Evolutionary conservation across 2,797 vertebrate genomes (phyloP), one percentile per base, ranked within the genome.

Genomic region (Crax fasciolata): DNA sequence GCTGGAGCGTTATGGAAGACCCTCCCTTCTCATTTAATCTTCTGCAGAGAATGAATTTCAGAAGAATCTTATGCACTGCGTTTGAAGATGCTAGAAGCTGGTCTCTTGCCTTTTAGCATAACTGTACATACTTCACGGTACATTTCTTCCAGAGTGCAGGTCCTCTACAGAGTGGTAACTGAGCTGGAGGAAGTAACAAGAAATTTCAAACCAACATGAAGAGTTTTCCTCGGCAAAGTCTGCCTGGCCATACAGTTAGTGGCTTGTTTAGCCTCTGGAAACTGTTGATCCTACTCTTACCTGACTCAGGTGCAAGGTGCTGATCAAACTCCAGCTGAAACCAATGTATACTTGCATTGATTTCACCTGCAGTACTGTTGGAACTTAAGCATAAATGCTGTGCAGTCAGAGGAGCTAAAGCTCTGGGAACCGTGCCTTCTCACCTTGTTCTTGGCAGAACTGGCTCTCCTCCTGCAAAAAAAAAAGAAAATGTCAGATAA

Each of bases 281-380:
- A 59, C 76, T 75, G 63, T 85, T 89, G 68, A 25, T 85, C 66
- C 80, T 80, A 24, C 17, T 96, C 91, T 91, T 38, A 93, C 82
- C 90, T 88, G 92, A 91, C 68, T 86, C 94, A 93, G 93, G 94
- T 95, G 66, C 73, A 91, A 93, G 91, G 96, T 96, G 94, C 94
- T 96, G 70, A 93, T 76, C 44, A 38, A 87, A 73, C 83, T 92
- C 71, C 71, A 76, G 86, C 75, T 89, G 90, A 89, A 95, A 87
- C 74, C 76, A 88, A 59, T 59, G 35, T 27, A 5, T 4, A 5
- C 39, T 4, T 14, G 25, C 62, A 4, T 68, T 95, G 75, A 39
- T 93, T 88, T 92, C 82, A 70, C 46, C 73, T 62, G 79, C 49
- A 93, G 66, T 32, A 66, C 39, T 27, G 38, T 90, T 92, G 91